phyloP scores from a whole-genome alignment of 2,113 vertebrate genomes.

The Macroglossus sobrinus region DNA sequence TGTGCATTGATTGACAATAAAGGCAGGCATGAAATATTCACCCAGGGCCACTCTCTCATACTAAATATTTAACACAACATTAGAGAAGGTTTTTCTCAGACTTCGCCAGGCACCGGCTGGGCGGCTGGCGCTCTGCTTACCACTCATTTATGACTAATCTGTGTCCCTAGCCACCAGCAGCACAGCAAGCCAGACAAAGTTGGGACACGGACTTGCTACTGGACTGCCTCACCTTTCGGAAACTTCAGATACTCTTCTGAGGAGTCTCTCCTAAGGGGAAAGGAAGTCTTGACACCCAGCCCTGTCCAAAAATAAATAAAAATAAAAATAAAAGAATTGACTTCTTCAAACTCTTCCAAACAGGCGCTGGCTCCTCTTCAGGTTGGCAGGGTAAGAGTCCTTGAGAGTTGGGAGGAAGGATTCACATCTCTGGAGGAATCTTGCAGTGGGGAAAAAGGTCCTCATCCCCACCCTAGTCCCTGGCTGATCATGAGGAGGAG shows the following conservation, averaged over 20 bases:
- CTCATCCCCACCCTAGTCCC: neutral
- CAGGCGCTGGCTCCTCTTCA: neutral
- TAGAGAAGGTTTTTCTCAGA: constrained; percentile 79
- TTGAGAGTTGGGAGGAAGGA: constrained; percentile 38
- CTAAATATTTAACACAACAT: constrained; percentile 88
- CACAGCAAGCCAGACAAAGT: constrained; percentile 67
- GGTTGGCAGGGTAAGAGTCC: constrained; percentile 2
- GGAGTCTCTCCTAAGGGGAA: constrained; percentile 44
- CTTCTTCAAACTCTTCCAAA: constrained; percentile 61
- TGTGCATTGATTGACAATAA: constrained; percentile 86
- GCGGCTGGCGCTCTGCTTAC: constrained; percentile 74
- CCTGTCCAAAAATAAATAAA: neutral
- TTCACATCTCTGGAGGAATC: neutral
- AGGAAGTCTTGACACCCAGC: neutral
- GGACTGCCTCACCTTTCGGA: constrained; percentile 70
- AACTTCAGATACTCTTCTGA: constrained; percentile 64
- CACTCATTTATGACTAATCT: constrained; percentile 75
- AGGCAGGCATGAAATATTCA: constrained; percentile 86
- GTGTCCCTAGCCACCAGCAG: constrained; percentile 66
- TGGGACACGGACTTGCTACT: constrained; percentile 54
- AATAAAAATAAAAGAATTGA: neutral
- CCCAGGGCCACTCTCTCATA: constrained; percentile 78
- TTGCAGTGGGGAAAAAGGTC: neutral
- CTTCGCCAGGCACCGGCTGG: constrained; percentile 79
- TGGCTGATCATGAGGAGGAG: neutral